phyloP scores from a whole-genome alignment of 37 sponge, comb jelly and placozoan species.

The Beroe forskalii region DNA sequence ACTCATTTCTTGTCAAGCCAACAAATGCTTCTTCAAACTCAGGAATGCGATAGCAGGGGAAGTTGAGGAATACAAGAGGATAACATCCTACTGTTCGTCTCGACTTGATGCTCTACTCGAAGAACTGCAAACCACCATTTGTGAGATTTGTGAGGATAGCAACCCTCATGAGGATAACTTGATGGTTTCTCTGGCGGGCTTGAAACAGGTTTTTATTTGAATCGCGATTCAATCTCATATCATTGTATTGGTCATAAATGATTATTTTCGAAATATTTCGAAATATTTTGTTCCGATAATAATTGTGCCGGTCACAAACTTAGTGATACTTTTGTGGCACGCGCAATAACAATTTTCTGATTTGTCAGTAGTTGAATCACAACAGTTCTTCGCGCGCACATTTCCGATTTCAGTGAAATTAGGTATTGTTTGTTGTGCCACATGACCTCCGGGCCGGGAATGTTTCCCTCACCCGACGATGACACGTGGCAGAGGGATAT shows the following conservation, averaged over 20 bases:
- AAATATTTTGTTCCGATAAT: too few relatives aligned
- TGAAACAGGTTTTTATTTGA: slow-evolving; percentile 65
- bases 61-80: background rate
- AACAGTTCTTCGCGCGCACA: background rate
- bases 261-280: too few relatives aligned
- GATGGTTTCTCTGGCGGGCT: slow-evolving; percentile 21
- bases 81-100: background rate
- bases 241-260: too few relatives aligned
- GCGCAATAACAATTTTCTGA: background rate
- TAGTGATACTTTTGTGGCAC: background rate
- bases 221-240: too few relatives aligned
- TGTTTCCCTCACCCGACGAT: too few relatives aligned
- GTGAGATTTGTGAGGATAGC: slow-evolving; percentile 22
- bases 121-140: slow-evolving; percentile 17
- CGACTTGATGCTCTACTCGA: slow-evolving; percentile 33
- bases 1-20: too few relatives aligned
- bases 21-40: background rate
- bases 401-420: too few relatives aligned
- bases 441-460: too few relatives aligned
- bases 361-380: background rate
- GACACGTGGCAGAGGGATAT: background rate
- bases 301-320: background rate
- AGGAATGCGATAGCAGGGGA: slow-evolving; percentile 1
- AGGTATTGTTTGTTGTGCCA: background rate
- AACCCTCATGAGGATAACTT: slow-evolving; percentile 38